A percentile compares a stretch with the other conserved stretches of the same genome.
Conservation (phyloP, 2,797 vertebrate genomes). For the Eospalax fontanierii region DNA sequence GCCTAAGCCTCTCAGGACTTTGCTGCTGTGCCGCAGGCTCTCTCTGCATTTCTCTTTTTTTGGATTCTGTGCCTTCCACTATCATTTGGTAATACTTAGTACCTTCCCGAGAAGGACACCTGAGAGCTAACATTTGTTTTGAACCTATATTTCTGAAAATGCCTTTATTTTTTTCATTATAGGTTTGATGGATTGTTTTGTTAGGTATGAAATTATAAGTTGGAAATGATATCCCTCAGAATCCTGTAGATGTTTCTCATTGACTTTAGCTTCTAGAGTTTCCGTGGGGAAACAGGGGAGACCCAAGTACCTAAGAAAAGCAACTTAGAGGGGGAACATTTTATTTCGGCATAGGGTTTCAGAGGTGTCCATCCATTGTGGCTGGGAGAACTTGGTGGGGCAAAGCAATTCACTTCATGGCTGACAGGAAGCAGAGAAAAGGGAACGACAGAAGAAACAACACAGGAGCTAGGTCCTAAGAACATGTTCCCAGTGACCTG, state of each 20-base stretch:
- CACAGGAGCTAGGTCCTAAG: too few species aligned
- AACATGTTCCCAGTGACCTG: background rate
- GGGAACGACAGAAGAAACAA: background rate
- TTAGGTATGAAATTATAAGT: background rate
- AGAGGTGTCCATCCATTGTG: background rate
- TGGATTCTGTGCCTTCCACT: background rate
- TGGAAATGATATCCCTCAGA: background rate
- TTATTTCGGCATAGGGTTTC: background rate
- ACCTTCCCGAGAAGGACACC: background rate
- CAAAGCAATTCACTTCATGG: background rate
- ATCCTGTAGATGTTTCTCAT: background rate
- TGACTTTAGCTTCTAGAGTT: background rate
- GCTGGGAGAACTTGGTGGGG: too few species aligned
- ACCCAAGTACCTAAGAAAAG: background rate
- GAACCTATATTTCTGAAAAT: background rate
- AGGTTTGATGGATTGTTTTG: background rate
- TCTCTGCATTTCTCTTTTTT: background rate
- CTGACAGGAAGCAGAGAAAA: background rate
- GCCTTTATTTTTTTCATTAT: background rate
- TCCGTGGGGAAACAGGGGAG: background rate
- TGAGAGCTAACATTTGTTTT: background rate
- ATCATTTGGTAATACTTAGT: background rate
- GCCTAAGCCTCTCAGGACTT: too few species aligned
- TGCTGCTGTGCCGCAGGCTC: background rate
- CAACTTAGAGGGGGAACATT: background rate